A percentile compares a stretch with the other conserved stretches of the same genome.
phyloP scores from a whole-genome alignment of 2,797 vertebrate species.

The Manis crassicaudata region DNA sequence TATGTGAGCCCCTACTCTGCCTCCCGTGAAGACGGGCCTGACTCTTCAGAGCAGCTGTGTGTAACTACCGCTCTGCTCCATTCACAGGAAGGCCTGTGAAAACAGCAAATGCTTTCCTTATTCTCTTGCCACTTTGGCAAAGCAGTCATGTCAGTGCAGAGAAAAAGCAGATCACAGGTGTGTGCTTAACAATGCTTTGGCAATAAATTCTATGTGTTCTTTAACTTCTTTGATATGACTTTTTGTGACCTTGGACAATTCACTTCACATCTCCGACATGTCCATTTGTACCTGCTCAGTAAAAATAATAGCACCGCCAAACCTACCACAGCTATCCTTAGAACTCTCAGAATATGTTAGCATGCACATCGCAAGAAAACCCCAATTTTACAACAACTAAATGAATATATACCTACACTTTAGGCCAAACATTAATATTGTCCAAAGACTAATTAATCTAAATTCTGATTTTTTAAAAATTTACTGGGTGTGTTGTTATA shows the following conservation, averaged over 20 bases:
- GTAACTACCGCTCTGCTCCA: not conserved
- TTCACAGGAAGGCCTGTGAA: not conserved
- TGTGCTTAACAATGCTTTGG: not conserved
- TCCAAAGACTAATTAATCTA: slow-evolving; percentile 16
- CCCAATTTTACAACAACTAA: slow-evolving; percentile 15
- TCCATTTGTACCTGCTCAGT: not conserved
- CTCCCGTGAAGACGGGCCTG: not conserved
- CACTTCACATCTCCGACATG: not conserved
- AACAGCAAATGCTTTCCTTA: not conserved
- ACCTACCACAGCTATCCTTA: not conserved
- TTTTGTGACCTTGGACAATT: not conserved
- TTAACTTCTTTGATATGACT: not conserved
- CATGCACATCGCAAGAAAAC: not conserved
- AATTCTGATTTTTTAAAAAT: slow-evolving; percentile 62
- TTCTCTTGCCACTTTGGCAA: slow-evolving; percentile 23
- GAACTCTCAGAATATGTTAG: not conserved
- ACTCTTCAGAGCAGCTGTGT: not conserved
- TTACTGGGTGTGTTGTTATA: not conserved
- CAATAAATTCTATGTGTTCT: not conserved
- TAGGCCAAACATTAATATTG: not conserved
- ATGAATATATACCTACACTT: not conserved
- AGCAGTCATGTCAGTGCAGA: not conserved
- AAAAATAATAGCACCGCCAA: not conserved
- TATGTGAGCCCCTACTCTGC: not conserved
- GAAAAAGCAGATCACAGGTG: not conserved